Percentiles rank a stretch among this genome's conserved stretches.
phyloP scores from a whole-genome alignment of 2,888 invertebrate species.

The Zygaena filipendulae region DNA sequence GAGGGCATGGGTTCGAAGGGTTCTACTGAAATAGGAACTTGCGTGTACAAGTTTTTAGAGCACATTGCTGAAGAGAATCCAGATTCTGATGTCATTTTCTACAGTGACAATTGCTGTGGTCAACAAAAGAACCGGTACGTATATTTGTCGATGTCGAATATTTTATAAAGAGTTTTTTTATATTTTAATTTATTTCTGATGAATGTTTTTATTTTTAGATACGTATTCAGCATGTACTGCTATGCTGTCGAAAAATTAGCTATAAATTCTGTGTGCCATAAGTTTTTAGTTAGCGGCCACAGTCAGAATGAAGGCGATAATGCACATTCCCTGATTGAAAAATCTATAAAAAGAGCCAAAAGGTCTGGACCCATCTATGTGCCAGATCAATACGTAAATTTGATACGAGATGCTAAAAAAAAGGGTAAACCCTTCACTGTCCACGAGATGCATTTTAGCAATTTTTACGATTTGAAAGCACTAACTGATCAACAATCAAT shows the following conservation, averaged over 20 bases:
- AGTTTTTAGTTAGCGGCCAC: constrained; percentile 16
- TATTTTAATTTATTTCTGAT: not conserved
- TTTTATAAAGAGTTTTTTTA: constrained; percentile 5
- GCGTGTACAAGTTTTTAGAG: constrained; percentile 4
- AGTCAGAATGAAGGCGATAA: constrained; percentile 16
- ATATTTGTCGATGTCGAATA: constrained; percentile 13
- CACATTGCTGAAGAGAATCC: constrained; percentile 4
- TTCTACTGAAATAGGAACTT: constrained; percentile 10
- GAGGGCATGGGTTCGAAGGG: constrained; percentile 10
- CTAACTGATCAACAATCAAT: constrained; percentile 8
- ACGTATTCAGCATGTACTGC: constrained; percentile 12
- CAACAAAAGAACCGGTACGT: not conserved
- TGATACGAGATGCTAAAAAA: constrained; percentile 15
- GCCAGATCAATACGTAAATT: constrained; percentile 16
- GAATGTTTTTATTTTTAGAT: constrained; percentile 1
- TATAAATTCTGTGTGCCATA: constrained; percentile 16
- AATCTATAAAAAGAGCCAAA: constrained; percentile 15
- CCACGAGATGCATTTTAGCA: constrained; percentile 13
- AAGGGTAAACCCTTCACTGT: constrained; percentile 14
- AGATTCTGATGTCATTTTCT: constrained; percentile 12
- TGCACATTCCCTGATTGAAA: constrained; percentile 18
- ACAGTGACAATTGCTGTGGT: constrained; percentile 1
- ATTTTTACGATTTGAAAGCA: constrained; percentile 14
- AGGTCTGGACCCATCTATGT: constrained; percentile 18
- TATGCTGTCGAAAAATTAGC: constrained; percentile 11